Conservation (phyloP, 1,140 invertebrate species). For the Cecropterus lyciades region DNA sequence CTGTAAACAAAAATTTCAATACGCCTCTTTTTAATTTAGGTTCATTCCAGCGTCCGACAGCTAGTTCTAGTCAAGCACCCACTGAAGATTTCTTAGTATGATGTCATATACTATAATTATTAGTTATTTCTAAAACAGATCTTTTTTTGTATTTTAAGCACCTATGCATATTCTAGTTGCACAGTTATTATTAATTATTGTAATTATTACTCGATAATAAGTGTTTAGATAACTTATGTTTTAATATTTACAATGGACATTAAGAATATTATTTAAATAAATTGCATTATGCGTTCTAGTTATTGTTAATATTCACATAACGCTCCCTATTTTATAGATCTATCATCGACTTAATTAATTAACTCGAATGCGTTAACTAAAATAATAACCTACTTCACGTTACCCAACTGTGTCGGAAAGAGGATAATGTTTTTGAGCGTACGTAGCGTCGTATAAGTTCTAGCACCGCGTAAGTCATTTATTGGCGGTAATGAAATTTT, state of each 20-base stretch:
- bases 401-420: too few species aligned
- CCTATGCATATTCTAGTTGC: slow-evolving; percentile 9
- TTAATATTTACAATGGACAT: slow-evolving; percentile 9
- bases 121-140: slow-evolving; percentile 2
- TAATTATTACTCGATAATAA: background rate
- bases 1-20: slow-evolving; percentile 58
- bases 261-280: slow-evolving; percentile 1
- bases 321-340: background rate
- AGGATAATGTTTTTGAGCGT: too few species aligned
- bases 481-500: too few species aligned
- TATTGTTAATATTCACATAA: background rate
- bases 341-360: too few species aligned
- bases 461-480: too few species aligned
- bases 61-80: slow-evolving; percentile 70
- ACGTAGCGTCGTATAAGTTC: too few species aligned
- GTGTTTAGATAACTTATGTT: slow-evolving; percentile 22
- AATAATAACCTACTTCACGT: too few species aligned
- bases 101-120: slow-evolving; percentile 9
- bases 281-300: background rate
- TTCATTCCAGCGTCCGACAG: slow-evolving; percentile 71
- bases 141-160: slow-evolving; percentile 10
- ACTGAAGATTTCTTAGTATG: slow-evolving; percentile 48
- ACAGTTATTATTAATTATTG: slow-evolving; percentile 2
- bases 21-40: slow-evolving; percentile 71
- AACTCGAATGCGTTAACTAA: too few species aligned